Evolutionary conservation across 2,113 vertebrate species (phyloP), one percentile per base, ranked within the genome.

Genomic region (Cichladusa arquata): DNA sequence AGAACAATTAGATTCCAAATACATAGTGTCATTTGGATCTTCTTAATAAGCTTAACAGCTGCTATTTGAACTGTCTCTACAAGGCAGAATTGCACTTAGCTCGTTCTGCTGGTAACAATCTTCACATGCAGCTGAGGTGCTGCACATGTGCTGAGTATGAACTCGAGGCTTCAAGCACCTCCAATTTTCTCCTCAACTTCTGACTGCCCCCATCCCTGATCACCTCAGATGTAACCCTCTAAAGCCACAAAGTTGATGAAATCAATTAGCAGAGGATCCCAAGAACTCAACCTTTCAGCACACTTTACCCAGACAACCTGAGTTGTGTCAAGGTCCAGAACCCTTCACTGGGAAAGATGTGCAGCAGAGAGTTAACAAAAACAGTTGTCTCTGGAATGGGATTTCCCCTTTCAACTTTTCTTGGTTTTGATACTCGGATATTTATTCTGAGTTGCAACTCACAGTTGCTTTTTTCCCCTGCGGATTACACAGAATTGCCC

Each of bases 281-380:
- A 47, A 56, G 86, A 54, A 22, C 54, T 86, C 60, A 73, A 50
- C 34, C 51, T 44, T 48, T 65, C 64, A 50, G 47, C 42, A 44
- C 0, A 0, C 72, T 66, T 34, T 5, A 56, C 14, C 24, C 40
- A 0, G 4, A 48, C 9, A 53, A 19, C 12, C 7, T 16, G 31
- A 74, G 61, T 6, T 61, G 25, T 31, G 53, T 18, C 56, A 50
- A 58, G 44, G 60, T 56, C 53, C 45, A 57, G 45, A 77, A 56
- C 22, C 16, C 12, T 26, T 66, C 0, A 2, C 33, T 53, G 45
- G 36, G n/a, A 9, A 40, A 54, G 54, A 19, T 2, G 19, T 19
- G 34, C 45, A 12, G 61, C 31, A 70, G 4, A 56, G 31, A 70
- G 18, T 40, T 15, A 86, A 67, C n/a, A 88, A 67, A 82, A 82